Evolutionary conservation across 2,888 invertebrate genomes (phyloP).

Genomic region (Aspidapion aeneum): DNA sequence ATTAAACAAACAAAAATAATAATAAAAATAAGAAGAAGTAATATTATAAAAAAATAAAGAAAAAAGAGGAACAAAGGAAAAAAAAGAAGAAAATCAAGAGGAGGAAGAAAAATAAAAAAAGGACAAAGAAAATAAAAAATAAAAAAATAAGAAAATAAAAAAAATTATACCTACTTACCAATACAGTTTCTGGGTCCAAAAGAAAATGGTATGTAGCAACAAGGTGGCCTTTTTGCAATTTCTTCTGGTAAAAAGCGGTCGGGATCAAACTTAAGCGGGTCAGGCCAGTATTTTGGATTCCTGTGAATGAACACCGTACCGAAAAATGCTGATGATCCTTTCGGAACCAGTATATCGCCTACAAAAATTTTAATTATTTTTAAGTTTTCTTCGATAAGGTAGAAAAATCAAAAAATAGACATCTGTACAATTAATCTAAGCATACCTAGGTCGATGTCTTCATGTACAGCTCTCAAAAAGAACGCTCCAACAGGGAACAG

Average conservation of each 20-base stretch:
- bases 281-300: constrained; percentile 53
- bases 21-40: not conserved
- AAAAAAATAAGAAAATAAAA: too few species aligned
- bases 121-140: too few species aligned
- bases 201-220: constrained; percentile 12
- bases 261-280: constrained; percentile 56
- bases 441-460: constrained; percentile 29
- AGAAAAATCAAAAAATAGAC: too few species aligned
- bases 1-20: constrained; percentile 21
- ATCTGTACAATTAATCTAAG: too few species aligned
- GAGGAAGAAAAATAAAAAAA: too few species aligned
- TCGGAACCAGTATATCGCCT: constrained; percentile 12
- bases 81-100: too few species aligned
- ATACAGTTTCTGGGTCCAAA: constrained; percentile 15
- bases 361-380: constrained; percentile 3
- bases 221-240: constrained; percentile 8
- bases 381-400: too few species aligned
- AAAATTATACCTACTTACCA: not conserved
- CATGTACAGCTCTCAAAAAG: constrained; percentile 18
- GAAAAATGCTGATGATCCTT: constrained; percentile 9
- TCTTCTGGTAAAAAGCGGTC: constrained; percentile 50
- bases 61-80: not conserved
- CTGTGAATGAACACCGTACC: constrained; percentile 37
- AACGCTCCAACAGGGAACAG: constrained; percentile 30
- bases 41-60: not conserved